Evolutionary conservation across 2,113 vertebrate genomes (phyloP).

Genomic region (Cyanoliseus patagonus): DNA sequence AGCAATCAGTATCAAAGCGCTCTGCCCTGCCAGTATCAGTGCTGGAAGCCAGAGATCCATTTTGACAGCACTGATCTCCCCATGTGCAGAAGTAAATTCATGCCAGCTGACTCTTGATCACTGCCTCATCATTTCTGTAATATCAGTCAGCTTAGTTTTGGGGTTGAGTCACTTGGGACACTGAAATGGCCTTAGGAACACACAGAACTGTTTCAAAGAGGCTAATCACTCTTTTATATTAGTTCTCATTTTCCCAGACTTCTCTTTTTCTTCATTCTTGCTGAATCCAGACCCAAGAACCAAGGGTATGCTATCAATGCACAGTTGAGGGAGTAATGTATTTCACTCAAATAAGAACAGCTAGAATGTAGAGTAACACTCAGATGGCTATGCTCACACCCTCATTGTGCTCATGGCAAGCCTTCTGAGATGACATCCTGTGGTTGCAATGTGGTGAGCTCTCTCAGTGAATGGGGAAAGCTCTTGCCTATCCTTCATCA

Average conservation of each 20-base stretch:
- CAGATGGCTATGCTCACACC: background rate
- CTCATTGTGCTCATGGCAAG: background rate
- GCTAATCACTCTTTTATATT: background rate
- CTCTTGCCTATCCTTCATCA: background rate
- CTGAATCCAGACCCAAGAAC: background rate
- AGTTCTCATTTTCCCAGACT: background rate
- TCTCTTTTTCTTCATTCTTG: background rate
- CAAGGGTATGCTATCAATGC: background rate
- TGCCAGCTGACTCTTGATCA: background rate
- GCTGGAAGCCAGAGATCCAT: background rate
- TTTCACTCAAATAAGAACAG: background rate
- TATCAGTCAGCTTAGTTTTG: background rate
- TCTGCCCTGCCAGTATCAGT: accelerated
- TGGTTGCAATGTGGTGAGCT: background rate
- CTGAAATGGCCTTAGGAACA: background rate
- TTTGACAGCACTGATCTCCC: background rate
- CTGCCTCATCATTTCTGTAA: background rate
- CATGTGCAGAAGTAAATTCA: background rate
- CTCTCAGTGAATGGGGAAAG: background rate
- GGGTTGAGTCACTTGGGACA: background rate
- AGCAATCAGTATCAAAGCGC: background rate
- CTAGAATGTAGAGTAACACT: background rate
- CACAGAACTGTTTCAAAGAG: background rate
- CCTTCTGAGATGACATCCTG: background rate
- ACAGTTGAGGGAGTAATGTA: background rate